Base-by-base conservation (phyloP, 1,140 invertebrate species). In the Apis mellifera region DNA sequence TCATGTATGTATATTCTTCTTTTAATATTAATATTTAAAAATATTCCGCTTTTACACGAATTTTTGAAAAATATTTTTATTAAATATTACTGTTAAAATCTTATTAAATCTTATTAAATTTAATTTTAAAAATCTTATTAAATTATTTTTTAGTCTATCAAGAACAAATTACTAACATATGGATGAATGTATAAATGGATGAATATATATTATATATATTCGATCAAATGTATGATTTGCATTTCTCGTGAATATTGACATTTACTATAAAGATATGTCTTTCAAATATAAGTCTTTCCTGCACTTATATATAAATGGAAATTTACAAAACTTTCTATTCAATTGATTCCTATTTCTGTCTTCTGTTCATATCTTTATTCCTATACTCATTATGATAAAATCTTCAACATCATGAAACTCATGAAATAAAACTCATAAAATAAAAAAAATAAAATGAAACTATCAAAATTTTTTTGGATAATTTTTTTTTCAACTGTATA, bases 341-440 rank as follows among this genome's bases (percentile, higher is more conserved):
- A 73, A 79, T 55, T 60, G 86, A 71, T 78, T 66, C 68, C 68
- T 42, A 32, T 48, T 55, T 52, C 64, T 73, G 21, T 26, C 42
- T 50, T 26, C 80, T 23, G 59, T 70, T 62, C 59, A 21, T 71
- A 62, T 42, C 57, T 64, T 66, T 54, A 15, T 57, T 70, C 12
- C 19, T 48, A 52, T 62, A 73, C 75, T n/a, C 64, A n/a, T 64
- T 85, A 84, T 82, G 86, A 87, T 86, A 85, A 87, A 87, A 86
- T 87, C 77, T 87, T 87, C 64, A 72, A 42, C n/a, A 81, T 75
- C 70, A 74, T 72, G 55, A 78, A 59, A 42, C 17, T 66, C 76
- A 52, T 88, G 82, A 88, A 88, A 72, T 42, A 7, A 7, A 42
- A 42, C 17, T 66, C 76, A 52, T 88, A 85, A 88, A 88, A 72